phyloP scores from a whole-genome alignment of 2,797 vertebrate species.

The Bradypodion ventrale region DNA sequence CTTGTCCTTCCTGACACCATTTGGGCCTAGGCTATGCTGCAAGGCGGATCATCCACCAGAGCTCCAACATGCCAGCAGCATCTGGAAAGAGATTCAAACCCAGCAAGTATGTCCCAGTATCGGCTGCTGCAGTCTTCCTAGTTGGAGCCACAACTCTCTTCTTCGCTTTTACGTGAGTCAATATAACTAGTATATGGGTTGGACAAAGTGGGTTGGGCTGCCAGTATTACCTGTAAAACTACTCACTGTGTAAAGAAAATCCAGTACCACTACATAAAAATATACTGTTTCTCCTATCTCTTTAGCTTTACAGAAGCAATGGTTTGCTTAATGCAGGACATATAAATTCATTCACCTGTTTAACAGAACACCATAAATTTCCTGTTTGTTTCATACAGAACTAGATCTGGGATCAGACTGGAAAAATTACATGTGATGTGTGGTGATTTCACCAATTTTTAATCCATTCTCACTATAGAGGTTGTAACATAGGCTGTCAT shows the following conservation, averaged over 20 bases:
- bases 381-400: neutral
- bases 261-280: neutral
- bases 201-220: neutral
- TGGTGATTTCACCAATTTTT: neutral
- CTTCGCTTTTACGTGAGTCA: slow-evolving; percentile 98
- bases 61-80: slow-evolving; percentile 83
- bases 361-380: neutral
- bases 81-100: slow-evolving; percentile 88
- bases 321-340: neutral
- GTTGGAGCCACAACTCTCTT: slow-evolving; percentile 97
- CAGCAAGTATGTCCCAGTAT: slow-evolving; percentile 94
- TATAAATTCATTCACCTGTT: neutral
- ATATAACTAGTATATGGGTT: neutral
- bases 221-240: neutral
- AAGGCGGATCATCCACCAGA: slow-evolving; percentile 75
- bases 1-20: slow-evolving; percentile 66
- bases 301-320: neutral
- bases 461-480: neutral
- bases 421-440: neutral
- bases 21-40: slow-evolving; percentile 84
- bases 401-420: neutral
- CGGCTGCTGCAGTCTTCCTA: slow-evolving; percentile 94
- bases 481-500: neutral
- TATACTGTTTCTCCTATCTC: neutral
- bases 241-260: neutral